Evolutionary conservation across 2,888 invertebrate species (phyloP), one percentile per base, ranked within the genome.

Genomic region (Andrena haemorrhoa): DNA sequence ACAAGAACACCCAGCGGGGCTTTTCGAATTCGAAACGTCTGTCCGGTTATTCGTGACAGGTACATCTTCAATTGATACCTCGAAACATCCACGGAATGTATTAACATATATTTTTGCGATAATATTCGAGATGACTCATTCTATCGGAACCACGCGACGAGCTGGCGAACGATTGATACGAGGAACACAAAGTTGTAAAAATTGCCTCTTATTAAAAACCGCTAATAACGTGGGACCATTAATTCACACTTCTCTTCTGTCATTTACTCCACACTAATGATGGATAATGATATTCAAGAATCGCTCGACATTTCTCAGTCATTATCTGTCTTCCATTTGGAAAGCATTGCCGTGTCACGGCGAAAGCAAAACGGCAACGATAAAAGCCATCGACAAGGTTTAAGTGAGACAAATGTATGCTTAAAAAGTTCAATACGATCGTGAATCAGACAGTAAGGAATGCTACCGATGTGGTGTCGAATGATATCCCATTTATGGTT

Each of bases 21-120:
- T 70, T 75, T 77, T 72, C 20, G 65, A 66, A 83, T 86, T 80
- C 83, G n/a, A 69, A 77, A 49, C 51, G 33, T 47, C 20, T 6
- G 23, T 16, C 20, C 26, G 64, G 5, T 56, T 82, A 83, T 75
- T 86, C 85, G 75, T 84, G 84, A 82, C 82, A 82, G 83, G 75
- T 80, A 79, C 64, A 68, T 73, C 61, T 75, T 58, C 56, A 58
- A 80, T 88, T 69, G 79, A 79, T 78, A 72, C 51, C 60, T 75
- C 63, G 58, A 66, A n/a, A 81, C 88, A 75, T 66, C 29, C 5
- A 20, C 58, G 41, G 85, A 90, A 89, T 89, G 53, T 53, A 69
- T 82, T 75, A 86, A 84, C 71, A 70, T 81, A 74, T 33, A 33
- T 61, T 77, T 74, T 77, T 70, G 8, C 20, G 23, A 20, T 16